Percentiles rank a stretch among this genome's conserved stretches.
phyloP scores from a whole-genome alignment of 2,888 invertebrate genomes.

The Limnephilus marmoratus region DNA sequence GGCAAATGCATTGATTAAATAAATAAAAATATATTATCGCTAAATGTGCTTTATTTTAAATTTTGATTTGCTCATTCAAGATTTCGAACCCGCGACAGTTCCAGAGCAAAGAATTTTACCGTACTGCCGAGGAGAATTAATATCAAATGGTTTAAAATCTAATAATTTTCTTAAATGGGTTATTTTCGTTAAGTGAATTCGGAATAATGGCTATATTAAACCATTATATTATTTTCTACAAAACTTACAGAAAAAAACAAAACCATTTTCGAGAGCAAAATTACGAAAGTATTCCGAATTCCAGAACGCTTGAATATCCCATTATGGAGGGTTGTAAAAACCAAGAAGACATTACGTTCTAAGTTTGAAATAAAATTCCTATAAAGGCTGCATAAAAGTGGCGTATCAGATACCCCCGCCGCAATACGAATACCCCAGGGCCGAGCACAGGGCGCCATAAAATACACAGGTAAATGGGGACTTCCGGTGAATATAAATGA shows the following conservation, averaged over 20 bases:
- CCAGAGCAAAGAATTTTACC: no score
- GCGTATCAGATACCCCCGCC: not conserved
- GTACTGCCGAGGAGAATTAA: no score
- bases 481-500: constrained; percentile 26
- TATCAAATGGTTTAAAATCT: no score
- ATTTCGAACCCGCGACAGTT: no score
- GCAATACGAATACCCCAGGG: not conserved
- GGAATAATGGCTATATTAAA: no score
- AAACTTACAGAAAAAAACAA: not conserved
- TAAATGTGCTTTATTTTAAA: no score
- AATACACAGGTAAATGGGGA: constrained; percentile 15
- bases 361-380: constrained; percentile 40
- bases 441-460: constrained; percentile 5
- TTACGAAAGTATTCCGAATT: not conserved
- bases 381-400: constrained; percentile 45
- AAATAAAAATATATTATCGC: no score
- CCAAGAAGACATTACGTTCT: constrained; percentile 30
- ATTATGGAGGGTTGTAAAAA: constrained; percentile 4
- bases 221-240: not conserved
- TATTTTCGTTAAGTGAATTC: no score
- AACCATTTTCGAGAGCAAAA: not conserved
- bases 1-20: no score
- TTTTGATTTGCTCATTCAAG: no score
- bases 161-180: no score
- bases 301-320: not conserved